These are phyloP conservation scores for Nesoenas mayeri DNA, from an alignment of 2,113 vertebrate genomes.

Conservation along the genomic window DNA sequence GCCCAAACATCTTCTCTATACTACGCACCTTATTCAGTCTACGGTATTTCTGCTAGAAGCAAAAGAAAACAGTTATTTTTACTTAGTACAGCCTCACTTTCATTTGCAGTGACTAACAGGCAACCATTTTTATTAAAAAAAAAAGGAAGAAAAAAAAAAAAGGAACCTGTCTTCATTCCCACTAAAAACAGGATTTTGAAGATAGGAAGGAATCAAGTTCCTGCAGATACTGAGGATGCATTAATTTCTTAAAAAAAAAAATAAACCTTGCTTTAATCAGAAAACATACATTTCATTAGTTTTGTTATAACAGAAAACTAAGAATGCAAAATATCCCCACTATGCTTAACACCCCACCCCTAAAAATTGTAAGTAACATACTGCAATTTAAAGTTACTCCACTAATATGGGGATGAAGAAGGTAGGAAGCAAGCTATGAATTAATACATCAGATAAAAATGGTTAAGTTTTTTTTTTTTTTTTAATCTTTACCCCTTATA, in stretches of 20 bases:
- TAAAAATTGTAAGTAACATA: neutral
- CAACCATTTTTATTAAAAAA: slow-evolving; percentile 12
- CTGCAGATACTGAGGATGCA: neutral
- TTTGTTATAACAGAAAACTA: neutral
- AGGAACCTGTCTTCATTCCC: slow-evolving; percentile 29
- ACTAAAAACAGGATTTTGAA: slow-evolving; percentile 9
- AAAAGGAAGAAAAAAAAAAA: neutral
- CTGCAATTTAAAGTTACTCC: slow-evolving; percentile 3
- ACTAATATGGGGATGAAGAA: neutral
- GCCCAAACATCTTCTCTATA: slow-evolving; percentile 61
- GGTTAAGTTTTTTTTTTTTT: neutral
- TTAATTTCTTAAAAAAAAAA: neutral
- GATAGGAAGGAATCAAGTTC: neutral
- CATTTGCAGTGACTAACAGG: slow-evolving; percentile 54
- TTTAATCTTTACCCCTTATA: neutral
- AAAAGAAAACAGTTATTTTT: slow-evolving; percentile 61
- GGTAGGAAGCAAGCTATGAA: neutral
- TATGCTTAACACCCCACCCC: slow-evolving; percentile 3
- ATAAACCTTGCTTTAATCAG: neutral
- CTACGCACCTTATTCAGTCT: slow-evolving; percentile 67
- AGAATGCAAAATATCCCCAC: neutral
- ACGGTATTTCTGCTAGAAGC: slow-evolving; percentile 66
- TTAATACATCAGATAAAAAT: neutral
- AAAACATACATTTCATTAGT: neutral
- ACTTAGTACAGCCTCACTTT: slow-evolving; percentile 53